Percentiles rank a stretch among this genome's conserved stretches.
phyloP scores from a whole-genome alignment of 2,888 invertebrate genomes.

The Hylaea fasciaria region DNA sequence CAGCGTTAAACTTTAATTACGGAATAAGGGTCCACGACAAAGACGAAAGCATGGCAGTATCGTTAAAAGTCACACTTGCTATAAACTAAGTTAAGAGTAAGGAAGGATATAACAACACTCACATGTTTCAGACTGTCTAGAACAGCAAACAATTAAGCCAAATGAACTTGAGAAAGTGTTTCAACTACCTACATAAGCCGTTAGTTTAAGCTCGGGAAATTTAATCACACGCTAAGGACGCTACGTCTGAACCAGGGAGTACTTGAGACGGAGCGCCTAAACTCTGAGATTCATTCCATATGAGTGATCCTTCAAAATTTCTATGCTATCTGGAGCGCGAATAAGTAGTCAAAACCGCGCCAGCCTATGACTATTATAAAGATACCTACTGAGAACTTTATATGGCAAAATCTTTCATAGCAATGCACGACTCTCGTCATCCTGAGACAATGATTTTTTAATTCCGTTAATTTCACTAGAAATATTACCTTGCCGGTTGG shows the following conservation, averaged over 20 bases:
- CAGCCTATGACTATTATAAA: background rate
- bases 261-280: constrained; percentile 23
- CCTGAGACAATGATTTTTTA: too few species aligned
- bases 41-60: too few species aligned
- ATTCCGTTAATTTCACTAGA: too few species aligned
- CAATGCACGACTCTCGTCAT: too few species aligned
- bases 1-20: background rate
- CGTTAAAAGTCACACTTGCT: background rate
- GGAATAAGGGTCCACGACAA: background rate
- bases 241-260: constrained; percentile 18
- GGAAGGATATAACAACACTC: background rate
- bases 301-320: constrained; percentile 17
- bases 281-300: constrained; percentile 15
- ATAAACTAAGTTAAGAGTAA: too few species aligned
- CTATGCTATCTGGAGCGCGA: background rate
- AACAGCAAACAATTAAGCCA: constrained; percentile 18
- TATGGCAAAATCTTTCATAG: too few species aligned
- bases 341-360: background rate
- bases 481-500: too few species aligned
- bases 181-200: constrained; percentile 16
- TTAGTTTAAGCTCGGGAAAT: constrained; percentile 22
- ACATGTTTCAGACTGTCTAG: background rate
- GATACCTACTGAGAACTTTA: background rate
- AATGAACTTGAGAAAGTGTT: constrained; percentile 11
- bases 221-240: constrained; percentile 26